Evolutionary conservation across 2,113 vertebrate genomes (phyloP), one percentile per base, ranked within the genome.

Genomic region (Eretmochelys imbricata): DNA sequence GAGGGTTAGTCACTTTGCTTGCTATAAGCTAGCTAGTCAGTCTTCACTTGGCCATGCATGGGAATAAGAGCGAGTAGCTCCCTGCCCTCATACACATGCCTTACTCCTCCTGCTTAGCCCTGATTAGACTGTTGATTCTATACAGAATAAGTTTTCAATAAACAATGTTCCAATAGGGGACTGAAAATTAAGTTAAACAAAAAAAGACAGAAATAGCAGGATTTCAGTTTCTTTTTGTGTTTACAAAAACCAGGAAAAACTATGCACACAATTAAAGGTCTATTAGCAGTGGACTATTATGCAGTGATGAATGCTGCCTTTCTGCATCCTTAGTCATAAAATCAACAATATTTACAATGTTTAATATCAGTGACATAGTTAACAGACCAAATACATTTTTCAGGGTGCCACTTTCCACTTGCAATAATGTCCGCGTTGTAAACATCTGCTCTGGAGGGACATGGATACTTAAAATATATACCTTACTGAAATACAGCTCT

Each of bases 351-450:
- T 88, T 91, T 62, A 88, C 49, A 89, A 86, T 82, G 82, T 91
- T 93, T 93, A 97, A 87, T 42, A 65, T 69, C 90, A 49, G 88
- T 78, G 62, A 76, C 84, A 53, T 42, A 79, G 54, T 89, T 78
- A 55, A 75, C 59, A 80, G 35, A 38, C 51, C 57, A 84, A 84
- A 79, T 80, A 57, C 31, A n/a, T 19, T 91, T 95, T 87, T 51
- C 51, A 86, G 89, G 85, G 84, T 78, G 29, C 50, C 89, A 80
- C 3, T 29, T 24, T 87, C 53, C 79, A 88, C 19, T 59, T 76
- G 82, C n/a, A 91, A 35, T 84, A 91, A 90, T 35, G 79, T 46
- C 72, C 62, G 16, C 49, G 91, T 90, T 84, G 93, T 83, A 59
- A 90, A 80, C 55, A 46, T 9, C 54, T 91, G 84, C 82, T 48